Conservation (phyloP, 2,797 vertebrate species). For the Cichlasoma orientale region DNA sequence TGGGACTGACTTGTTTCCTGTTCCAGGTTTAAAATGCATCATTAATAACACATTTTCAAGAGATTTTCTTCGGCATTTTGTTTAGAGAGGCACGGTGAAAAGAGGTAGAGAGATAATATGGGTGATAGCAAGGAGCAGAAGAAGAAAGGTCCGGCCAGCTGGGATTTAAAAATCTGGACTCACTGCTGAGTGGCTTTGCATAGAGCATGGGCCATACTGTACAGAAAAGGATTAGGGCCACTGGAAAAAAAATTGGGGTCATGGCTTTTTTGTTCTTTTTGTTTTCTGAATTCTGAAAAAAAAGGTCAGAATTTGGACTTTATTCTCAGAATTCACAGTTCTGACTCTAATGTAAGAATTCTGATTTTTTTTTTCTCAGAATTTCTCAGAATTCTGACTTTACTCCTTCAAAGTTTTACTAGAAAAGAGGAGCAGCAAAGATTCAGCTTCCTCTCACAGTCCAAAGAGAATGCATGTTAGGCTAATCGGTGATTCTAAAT, state of each 20-base stretch:
- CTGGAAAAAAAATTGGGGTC: too few species aligned
- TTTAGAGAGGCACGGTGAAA: not conserved
- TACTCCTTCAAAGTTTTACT: not conserved
- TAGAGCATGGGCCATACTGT: not conserved
- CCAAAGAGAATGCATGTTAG: not conserved
- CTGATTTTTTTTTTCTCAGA: too few species aligned
- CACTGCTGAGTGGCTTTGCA: not conserved
- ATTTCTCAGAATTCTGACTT: not conserved
- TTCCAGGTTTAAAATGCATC: not conserved
- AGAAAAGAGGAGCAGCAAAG: not conserved
- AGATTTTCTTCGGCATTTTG: not conserved
- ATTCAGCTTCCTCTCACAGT: not conserved
- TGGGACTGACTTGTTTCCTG: slow-evolving; percentile 7
- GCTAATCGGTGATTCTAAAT: not conserved
- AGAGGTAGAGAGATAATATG: not conserved
- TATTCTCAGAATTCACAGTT: too few species aligned
- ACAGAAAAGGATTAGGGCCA: not conserved
- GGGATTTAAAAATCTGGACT: not conserved
- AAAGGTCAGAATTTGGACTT: too few species aligned
- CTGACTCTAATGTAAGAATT: too few species aligned
- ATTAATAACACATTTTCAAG: not conserved
- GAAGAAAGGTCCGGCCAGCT: not conserved
- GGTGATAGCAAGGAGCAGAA: not conserved
- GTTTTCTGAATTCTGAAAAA: too few species aligned
- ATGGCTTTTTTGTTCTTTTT: too few species aligned